phyloP scores from a whole-genome alignment of 2,888 invertebrate genomes.

The Ormyrus labotus region DNA sequence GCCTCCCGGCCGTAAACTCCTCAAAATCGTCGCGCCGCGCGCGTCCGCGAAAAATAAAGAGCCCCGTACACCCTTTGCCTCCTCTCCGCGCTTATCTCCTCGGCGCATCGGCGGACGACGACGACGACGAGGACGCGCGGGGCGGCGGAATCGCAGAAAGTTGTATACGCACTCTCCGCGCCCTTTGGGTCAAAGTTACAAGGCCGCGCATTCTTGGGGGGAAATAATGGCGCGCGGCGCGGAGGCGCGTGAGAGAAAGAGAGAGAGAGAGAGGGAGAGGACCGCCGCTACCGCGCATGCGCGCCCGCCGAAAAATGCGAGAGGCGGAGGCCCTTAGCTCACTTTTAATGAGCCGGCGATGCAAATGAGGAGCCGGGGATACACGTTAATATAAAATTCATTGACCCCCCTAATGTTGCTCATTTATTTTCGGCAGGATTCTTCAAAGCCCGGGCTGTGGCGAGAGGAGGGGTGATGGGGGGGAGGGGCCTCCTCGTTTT shows the following conservation, averaged over 20 bases:
- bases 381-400: slow-evolving; percentile 52
- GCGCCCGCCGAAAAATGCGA: not conserved
- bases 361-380: slow-evolving; percentile 40
- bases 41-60: too few species aligned
- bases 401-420: slow-evolving; percentile 53
- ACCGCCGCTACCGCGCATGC: not conserved
- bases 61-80: too few species aligned
- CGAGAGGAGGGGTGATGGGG: not conserved
- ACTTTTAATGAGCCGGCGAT: slow-evolving; percentile 49
- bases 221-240: slow-evolving; percentile 38
- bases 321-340: slow-evolving; percentile 22
- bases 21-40: too few species aligned
- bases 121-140: too few species aligned
- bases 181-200: slow-evolving; percentile 49
- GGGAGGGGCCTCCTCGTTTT: slow-evolving; percentile 8
- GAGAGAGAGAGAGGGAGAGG: not conserved
- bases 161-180: not conserved
- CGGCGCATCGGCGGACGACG: not conserved
- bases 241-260: slow-evolving; percentile 10
- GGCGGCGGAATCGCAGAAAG: not conserved
- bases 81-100: not conserved
- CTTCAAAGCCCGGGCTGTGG: slow-evolving; percentile 27
- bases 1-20: too few species aligned
- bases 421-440: slow-evolving; percentile 53
- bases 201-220: slow-evolving; percentile 44